phyloP scores from a whole-genome alignment of 2,797 vertebrate species.

The Aulostomus chinensis region DNA sequence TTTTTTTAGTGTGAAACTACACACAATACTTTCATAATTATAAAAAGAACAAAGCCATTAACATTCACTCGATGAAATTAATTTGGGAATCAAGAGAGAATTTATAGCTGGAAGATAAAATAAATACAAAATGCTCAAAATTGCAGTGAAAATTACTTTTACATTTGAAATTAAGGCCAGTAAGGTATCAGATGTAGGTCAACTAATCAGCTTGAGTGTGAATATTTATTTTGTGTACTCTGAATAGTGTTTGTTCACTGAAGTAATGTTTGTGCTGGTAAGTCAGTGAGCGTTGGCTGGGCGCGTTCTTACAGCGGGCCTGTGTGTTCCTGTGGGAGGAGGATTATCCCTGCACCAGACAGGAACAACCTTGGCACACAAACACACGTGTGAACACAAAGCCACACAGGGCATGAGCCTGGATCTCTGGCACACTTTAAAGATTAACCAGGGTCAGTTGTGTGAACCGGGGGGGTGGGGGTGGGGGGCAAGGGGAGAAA shows the following conservation, averaged over 20 bases:
- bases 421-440: constrained; percentile 1
- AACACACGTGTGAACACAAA: constrained; percentile 31
- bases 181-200: not conserved
- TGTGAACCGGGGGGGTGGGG: not conserved
- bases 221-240: constrained; percentile 7
- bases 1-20: too few species aligned
- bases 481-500: not conserved
- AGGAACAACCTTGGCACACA: constrained; percentile 50
- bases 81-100: too few species aligned
- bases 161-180: not conserved
- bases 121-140: too few species aligned
- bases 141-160: too few species aligned
- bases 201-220: constrained; percentile 2
- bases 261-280: constrained; percentile 39
- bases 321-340: constrained; percentile 50
- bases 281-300: constrained; percentile 8
- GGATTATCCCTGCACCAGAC: constrained; percentile 63
- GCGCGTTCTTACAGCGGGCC: constrained; percentile 42
- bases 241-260: not conserved
- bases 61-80: too few species aligned
- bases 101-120: too few species aligned
- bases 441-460: not conserved
- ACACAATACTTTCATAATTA: not conserved
- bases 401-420: not conserved
- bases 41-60: not conserved